These are phyloP conservation scores for Hylaeus anthracinus DNA, from an alignment of 1,140 invertebrate genomes.

Conservation along the genomic window DNA sequence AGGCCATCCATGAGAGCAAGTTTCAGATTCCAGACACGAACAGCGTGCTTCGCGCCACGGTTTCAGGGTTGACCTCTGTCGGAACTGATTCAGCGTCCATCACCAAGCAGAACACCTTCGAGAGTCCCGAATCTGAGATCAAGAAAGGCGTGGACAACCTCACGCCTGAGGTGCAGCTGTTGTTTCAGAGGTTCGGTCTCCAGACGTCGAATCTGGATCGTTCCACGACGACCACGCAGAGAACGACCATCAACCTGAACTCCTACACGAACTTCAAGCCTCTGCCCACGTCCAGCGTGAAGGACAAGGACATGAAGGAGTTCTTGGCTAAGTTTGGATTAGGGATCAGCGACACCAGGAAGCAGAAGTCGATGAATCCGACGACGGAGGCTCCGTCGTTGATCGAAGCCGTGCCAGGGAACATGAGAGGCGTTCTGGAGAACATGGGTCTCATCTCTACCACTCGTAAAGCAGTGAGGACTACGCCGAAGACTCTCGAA, in stretches of 20 bases:
- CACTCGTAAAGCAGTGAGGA: constrained; percentile 28
- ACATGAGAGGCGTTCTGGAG: constrained; percentile 80
- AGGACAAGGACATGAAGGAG: constrained; percentile 82
- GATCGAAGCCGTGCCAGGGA: constrained; percentile 79
- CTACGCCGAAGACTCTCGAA: background rate
- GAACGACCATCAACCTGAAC: constrained; percentile 61
- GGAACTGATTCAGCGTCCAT: constrained; percentile 53
- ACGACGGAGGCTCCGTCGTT: constrained; percentile 59
- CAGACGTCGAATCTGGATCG: constrained; percentile 55
- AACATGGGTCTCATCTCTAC: constrained; percentile 80
- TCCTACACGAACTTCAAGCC: constrained; percentile 84
- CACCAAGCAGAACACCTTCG: constrained; percentile 68
- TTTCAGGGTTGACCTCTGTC: constrained; percentile 41
- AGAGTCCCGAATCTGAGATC: constrained; percentile 55
- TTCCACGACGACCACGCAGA: constrained; percentile 60
- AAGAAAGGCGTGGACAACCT: constrained; percentile 73
- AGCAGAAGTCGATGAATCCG: constrained; percentile 72
- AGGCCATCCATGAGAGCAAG: constrained; percentile 46
- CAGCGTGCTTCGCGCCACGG: constrained; percentile 22
- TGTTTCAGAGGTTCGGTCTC: constrained; percentile 77
- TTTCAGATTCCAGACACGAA: constrained; percentile 47
- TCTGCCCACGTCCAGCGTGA: constrained; percentile 78
- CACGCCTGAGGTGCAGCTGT: constrained; percentile 73
- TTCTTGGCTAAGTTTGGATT: constrained; percentile 83
- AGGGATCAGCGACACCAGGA: constrained; percentile 66